Percentiles rank a stretch among this genome's conserved stretches.
These are phyloP conservation scores for Hyles lineata DNA, from an alignment of 2,888 invertebrate genomes.

Conservation along the genomic window DNA sequence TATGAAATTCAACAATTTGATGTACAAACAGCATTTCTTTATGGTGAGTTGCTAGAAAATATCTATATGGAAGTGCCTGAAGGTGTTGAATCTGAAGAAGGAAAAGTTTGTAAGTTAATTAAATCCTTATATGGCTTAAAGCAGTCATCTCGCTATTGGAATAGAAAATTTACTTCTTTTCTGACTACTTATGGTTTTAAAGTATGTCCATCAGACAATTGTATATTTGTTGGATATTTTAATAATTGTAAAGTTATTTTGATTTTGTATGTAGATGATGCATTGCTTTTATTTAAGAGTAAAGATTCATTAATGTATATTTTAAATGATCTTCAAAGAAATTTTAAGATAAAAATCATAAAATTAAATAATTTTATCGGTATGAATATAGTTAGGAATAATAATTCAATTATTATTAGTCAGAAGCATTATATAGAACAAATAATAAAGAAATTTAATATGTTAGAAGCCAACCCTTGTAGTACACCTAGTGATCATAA, in stretches of 20 bases:
- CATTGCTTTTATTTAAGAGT: not conserved
- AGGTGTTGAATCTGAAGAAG: constrained; percentile 27
- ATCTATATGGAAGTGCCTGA: constrained; percentile 44
- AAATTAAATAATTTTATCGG: constrained; percentile 44
- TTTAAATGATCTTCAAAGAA: not conserved
- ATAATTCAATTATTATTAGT: constrained; percentile 39
- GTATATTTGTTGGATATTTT: constrained; percentile 44
- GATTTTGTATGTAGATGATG: constrained; percentile 51
- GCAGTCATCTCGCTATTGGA: constrained; percentile 46
- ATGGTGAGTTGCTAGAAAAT: constrained; percentile 41
- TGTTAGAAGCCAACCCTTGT: constrained; percentile 38
- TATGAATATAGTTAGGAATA: constrained; percentile 38
- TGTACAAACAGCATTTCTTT: constrained; percentile 43
- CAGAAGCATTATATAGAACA: constrained; percentile 40
- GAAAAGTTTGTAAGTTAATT: constrained; percentile 38
- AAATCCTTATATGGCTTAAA: constrained; percentile 48
- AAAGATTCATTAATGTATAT: not conserved
- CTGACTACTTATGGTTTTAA: constrained; percentile 42
- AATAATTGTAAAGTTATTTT: constrained; percentile 41
- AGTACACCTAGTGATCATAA: constrained; percentile 38
- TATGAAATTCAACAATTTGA: constrained; percentile 38
- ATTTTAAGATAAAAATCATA: constrained; percentile 44
- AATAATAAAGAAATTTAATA: constrained; percentile 44
- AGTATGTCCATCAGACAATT: constrained; percentile 40
- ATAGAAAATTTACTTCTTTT: constrained; percentile 40